Evolutionary conservation across 2,797 vertebrate species (phyloP), one percentile per base, ranked within the genome.

Genomic region (Muraenolepis orangiensis): DNA sequence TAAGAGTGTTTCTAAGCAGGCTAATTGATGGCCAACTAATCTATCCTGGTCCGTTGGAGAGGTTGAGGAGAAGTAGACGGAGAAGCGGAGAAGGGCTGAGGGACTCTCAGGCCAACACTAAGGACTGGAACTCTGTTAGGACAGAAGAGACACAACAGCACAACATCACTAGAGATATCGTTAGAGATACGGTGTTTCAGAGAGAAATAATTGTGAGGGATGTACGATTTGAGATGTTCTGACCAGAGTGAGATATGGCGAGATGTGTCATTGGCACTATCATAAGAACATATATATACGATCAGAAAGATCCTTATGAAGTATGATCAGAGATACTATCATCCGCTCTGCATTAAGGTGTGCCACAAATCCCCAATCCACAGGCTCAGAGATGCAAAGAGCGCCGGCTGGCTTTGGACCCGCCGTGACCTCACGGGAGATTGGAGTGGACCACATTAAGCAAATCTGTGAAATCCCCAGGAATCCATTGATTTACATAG

Each of bases 111-210:
- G 95, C 95, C 83, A 94, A 89, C 71, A 98, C 95, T 95, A 98
- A 89, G 87, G 94, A 93, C 86, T 96, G 94, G 92, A 99, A 99
- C 92, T 99, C 97, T 99, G 94, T 66, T n/a, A n/a, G 69, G 74
- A 79, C 74, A 80, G 64, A 68, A 38, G 18, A 42, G 64, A 51
- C 51, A 74, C 14, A 77, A 23, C 13, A 76, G 51, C 68, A 26
- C n/a, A 7, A 74, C 8, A 31, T 32, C 18, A 70, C 57, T 38
- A 38, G 36, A 38, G 36, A 38, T 38, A 4, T 46, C 42, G 20
- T 46, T 20, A 26, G 57, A 64, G 57, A 61, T 11, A 28, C 7
- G 3, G 10, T 12, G n/a, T 64, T 57, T 8, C 20, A 57, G 51
- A n/a, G 2, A 57, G 51, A n/a, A 10, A 64, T 57, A n/a, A n/a